These are phyloP conservation scores for Protonibea diacanthus DNA, from an alignment of 2,797 vertebrate genomes.

Conservation along the genomic window DNA sequence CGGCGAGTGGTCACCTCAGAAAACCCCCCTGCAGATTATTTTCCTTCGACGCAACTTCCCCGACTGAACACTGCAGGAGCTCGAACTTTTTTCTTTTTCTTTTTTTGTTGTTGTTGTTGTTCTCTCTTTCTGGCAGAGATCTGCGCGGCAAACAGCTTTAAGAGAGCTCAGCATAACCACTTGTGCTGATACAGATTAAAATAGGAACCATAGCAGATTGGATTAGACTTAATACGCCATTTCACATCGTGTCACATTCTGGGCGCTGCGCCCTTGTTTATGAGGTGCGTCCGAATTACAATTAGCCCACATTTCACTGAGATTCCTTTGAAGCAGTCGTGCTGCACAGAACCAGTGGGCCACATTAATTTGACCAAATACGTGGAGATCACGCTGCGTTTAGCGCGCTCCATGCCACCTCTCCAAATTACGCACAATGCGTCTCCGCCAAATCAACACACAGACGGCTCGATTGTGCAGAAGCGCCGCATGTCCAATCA, in stretches of 20 bases:
- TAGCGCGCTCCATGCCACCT: conserved; percentile 18
- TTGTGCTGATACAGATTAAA: conserved; percentile 78
- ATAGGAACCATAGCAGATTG: conserved; percentile 80
- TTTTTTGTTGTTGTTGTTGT: too few species aligned
- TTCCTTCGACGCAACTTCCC: conserved; percentile 44
- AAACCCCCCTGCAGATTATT: conserved; percentile 49
- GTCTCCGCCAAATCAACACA: conserved; percentile 19
- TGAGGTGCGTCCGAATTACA: conserved; percentile 77
- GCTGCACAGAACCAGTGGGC: conserved; percentile 23
- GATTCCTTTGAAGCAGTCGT: conserved; percentile 55
- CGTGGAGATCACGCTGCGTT: not conserved
- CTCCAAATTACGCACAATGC: conserved; percentile 59
- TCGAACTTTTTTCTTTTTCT: conserved; percentile 53
- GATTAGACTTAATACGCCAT: conserved; percentile 81
- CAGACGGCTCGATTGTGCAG: conserved; percentile 41
- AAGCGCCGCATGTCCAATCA: conserved; percentile 45
- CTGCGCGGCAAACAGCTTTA: conserved; percentile 60
- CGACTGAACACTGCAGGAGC: not conserved
- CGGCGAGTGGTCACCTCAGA: conserved; percentile 63
- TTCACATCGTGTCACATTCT: conserved; percentile 81
- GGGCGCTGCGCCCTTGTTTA: conserved; percentile 79
- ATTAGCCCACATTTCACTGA: conserved; percentile 77
- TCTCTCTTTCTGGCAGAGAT: conserved; percentile 64
- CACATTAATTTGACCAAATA: conserved; percentile 59
- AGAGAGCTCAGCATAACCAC: conserved; percentile 66